Evolutionary conservation across 2,797 vertebrate genomes (phyloP).

Genomic region (Borostomias antarcticus): DNA sequence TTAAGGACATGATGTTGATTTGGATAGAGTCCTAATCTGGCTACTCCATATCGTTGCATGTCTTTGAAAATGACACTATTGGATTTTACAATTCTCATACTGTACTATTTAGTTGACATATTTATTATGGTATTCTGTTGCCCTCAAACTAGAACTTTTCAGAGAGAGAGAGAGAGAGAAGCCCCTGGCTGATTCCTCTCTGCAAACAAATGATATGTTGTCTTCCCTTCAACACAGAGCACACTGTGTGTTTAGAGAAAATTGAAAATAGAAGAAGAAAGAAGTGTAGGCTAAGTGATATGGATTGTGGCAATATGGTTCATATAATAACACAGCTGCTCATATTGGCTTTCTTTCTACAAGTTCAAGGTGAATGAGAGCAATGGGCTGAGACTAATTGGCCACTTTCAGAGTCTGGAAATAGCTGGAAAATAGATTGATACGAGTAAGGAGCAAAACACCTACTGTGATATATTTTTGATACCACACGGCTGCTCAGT

Average conservation of each 20-base stretch:
- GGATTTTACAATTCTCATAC: neutral
- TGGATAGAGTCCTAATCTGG: too few species aligned
- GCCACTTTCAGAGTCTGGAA: conserved; percentile 13
- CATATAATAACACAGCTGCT: conserved; percentile 1
- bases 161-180: neutral
- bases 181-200: neutral
- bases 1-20: neutral
- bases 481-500: neutral
- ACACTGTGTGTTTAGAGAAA: conserved; percentile 8
- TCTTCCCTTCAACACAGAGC: neutral
- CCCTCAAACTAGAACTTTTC: neutral
- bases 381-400: conserved; percentile 31
- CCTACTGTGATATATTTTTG: neutral
- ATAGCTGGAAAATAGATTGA: conserved; percentile 15
- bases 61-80: neutral
- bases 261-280: too few species aligned
- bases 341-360: conserved; percentile 13
- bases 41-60: neutral
- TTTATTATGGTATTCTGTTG: neutral
- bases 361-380: conserved; percentile 28
- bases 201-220: conserved; percentile 9
- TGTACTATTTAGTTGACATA: neutral
- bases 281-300: conserved; percentile 18
- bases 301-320: conserved; percentile 26
- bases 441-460: neutral